Conservation (phyloP, 1,140 invertebrate genomes). For the Neotoxoptera formosana region DNA sequence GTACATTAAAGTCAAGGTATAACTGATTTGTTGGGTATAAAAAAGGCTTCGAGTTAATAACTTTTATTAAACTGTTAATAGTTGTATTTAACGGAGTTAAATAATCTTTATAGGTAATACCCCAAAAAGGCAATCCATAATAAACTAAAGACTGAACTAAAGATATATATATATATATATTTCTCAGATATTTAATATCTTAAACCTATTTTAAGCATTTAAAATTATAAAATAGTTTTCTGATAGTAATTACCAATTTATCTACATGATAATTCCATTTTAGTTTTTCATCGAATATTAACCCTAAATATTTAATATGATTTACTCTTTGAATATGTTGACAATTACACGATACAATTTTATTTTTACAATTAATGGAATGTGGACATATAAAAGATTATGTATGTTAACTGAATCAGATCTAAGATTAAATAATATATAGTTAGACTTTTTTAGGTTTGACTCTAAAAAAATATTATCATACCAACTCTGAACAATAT, state of each 20-base stretch:
- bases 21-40: background rate
- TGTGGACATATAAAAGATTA: background rate
- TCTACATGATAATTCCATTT: too few relatives aligned
- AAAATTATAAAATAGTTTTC: background rate
- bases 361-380: background rate
- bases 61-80: constrained; percentile 3
- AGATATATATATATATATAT: background rate
- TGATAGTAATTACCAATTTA: background rate
- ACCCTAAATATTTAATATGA: too few relatives aligned
- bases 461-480: background rate
- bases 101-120: background rate
- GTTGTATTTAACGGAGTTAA: background rate
- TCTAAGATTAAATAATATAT: constrained; percentile 8
- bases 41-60: constrained; percentile 12
- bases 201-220: background rate
- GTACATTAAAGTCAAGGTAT: too few relatives aligned
- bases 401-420: background rate
- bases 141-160: background rate
- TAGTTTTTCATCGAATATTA: too few relatives aligned
- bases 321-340: too few relatives aligned
- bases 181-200: background rate
- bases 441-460: background rate
- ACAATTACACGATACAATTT: background rate
- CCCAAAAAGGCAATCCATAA: background rate
- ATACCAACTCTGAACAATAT: background rate